A percentile compares a stretch with the other conserved stretches of the same genome.
These are phyloP conservation scores for Gobius niger DNA, from an alignment of 2,113 vertebrate genomes.

Conservation along the genomic window DNA sequence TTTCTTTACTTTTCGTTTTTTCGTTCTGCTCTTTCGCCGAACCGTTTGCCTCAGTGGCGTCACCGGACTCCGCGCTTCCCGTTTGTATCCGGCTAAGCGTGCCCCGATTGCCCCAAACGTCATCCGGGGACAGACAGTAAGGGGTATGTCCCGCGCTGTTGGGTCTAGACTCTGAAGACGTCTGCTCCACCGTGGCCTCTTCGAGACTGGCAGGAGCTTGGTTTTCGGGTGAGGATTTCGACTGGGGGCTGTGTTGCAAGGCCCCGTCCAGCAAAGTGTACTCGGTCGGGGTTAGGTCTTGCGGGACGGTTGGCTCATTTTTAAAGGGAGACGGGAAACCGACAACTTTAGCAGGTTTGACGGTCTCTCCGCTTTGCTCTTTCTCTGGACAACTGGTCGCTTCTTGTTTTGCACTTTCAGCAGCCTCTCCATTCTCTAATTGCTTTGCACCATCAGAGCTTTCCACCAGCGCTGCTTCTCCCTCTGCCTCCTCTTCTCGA, in stretches of 20 bases:
- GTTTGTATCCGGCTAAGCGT: slow-evolving; percentile 63
- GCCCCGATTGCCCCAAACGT: slow-evolving; percentile 56
- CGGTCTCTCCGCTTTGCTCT: slow-evolving; percentile 18
- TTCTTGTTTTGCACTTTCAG: slow-evolving; percentile 11
- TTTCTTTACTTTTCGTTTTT: slow-evolving; percentile 67
- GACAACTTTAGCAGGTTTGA: slow-evolving; percentile 68
- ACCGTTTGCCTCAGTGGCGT: slow-evolving; percentile 47
- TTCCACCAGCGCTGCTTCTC: slow-evolving; percentile 18
- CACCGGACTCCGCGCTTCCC: slow-evolving; percentile 23
- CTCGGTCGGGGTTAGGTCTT: slow-evolving; percentile 80
- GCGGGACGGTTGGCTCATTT: slow-evolving; percentile 74
- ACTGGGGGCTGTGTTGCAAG: slow-evolving; percentile 60
- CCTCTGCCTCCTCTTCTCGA: slow-evolving; percentile 12
- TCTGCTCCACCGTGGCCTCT: slow-evolving; percentile 81
- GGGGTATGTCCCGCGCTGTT: slow-evolving; percentile 81
- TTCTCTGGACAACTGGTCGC: slow-evolving; percentile 9
- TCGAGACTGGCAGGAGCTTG: slow-evolving; percentile 71
- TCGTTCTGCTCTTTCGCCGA: slow-evolving; percentile 30
- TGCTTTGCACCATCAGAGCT: slow-evolving; percentile 20
- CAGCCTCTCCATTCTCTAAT: slow-evolving; percentile 27
- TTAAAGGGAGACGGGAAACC: slow-evolving; percentile 78
- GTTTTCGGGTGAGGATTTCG: slow-evolving; percentile 60
- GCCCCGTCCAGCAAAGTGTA: slow-evolving; percentile 73
- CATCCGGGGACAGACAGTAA: slow-evolving; percentile 80
- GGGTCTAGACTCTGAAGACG: slow-evolving; percentile 71